A percentile compares a stretch with the other conserved stretches of the same genome.
Evolutionary conservation across 2,797 vertebrate species (phyloP).

Genomic region (Crax fasciolata): DNA sequence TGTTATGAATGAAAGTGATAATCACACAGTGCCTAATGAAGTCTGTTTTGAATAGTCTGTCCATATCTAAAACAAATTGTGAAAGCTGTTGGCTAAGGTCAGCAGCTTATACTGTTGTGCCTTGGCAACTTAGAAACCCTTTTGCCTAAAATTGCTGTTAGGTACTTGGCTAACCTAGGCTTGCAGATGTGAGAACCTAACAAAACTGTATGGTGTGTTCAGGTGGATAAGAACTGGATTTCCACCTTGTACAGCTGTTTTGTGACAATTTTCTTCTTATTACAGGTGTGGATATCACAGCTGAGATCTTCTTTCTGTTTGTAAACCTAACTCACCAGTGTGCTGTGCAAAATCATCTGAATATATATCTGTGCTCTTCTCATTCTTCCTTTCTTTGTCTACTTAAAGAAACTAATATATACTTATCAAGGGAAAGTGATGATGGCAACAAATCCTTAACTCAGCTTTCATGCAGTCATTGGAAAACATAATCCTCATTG

Average conservation of each 20-base stretch:
- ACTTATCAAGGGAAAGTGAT: background rate
- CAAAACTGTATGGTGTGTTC: background rate
- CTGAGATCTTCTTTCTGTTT: background rate
- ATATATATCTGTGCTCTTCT: background rate
- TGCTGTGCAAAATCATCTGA: background rate
- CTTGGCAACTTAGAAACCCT: background rate
- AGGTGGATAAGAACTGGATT: background rate
- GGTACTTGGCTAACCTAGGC: background rate
- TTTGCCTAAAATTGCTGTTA: background rate
- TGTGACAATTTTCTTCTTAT: background rate
- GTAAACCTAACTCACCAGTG: background rate
- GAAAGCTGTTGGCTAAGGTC: background rate
- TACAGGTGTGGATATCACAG: background rate
- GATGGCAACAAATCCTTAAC: background rate
- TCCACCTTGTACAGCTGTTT: background rate
- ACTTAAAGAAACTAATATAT: background rate
- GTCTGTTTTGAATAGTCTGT: background rate
- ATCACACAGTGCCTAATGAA: background rate
- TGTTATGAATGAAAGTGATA: background rate
- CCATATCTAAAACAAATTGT: background rate
- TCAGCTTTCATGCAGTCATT: background rate
- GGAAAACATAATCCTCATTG: fast-evolving
- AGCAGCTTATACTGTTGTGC: background rate
- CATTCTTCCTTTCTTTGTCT: background rate
- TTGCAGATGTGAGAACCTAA: background rate